Evolutionary conservation across 2,888 invertebrate genomes (phyloP).

Genomic region (Lasioglossum leucozonium): DNA sequence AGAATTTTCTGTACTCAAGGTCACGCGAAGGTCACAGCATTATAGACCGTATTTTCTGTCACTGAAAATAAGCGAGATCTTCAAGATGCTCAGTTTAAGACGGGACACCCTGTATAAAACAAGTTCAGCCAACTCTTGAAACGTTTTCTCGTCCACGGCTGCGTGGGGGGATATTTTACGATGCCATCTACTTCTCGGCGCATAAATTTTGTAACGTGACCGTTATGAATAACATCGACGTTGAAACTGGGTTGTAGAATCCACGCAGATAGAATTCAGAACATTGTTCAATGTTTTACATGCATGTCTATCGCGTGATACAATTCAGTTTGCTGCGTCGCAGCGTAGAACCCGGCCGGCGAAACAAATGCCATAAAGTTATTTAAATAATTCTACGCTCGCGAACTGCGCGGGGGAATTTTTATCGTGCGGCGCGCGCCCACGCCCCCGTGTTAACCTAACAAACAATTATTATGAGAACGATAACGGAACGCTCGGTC

Average conservation of each 20-base stretch:
- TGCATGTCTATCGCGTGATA: conserved; percentile 31
- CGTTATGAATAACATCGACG: conserved; percentile 28
- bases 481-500: neutral
- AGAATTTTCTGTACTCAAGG: too few species aligned
- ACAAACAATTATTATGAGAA: neutral
- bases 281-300: conserved; percentile 27
- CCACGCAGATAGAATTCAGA: conserved; percentile 21
- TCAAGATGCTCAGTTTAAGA: too few species aligned
- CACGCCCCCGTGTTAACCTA: too few species aligned
- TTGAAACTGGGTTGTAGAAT: conserved; percentile 33
- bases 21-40: too few species aligned
- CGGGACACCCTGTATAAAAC: neutral
- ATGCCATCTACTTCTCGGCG: neutral
- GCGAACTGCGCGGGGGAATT: neutral
- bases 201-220: conserved; percentile 15
- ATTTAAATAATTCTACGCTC: conserved; percentile 21
- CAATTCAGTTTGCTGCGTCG: conserved; percentile 25
- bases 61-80: too few species aligned
- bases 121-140: neutral
- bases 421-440: neutral
- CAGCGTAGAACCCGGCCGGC: neutral
- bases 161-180: conserved; percentile 10
- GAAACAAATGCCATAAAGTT: conserved; percentile 12
- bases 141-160: neutral
- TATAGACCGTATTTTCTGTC: too few species aligned